Base-by-base conservation (phyloP, 2,797 vertebrate species). In the Peromyscus attwateri region DNA sequence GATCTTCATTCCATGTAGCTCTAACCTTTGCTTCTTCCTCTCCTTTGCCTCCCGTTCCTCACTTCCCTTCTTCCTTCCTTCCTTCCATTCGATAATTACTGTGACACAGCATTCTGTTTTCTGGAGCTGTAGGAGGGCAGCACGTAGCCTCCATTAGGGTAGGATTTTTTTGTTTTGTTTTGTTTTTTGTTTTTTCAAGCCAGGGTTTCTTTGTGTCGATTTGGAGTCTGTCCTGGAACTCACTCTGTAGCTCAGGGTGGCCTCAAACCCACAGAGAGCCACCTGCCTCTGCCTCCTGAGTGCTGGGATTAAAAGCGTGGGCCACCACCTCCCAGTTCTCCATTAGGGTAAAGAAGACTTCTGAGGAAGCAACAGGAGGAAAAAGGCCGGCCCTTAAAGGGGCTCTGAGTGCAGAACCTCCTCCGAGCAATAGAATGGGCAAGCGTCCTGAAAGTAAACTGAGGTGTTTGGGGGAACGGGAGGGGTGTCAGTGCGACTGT, bases 71-170 rank as follows among this genome's bases (percentile, higher is more conserved):
- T 27, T 66, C 34, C 52, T 25, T 60, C 31, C 46, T 71, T 81
- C 34, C 43, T 76, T 92, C 77, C 49, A 34, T 37, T 43, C 0
- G 4, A 77, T 73, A 64, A 91, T 40, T 79, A 52, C n/a, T 5
- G 4, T 40, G 43, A 0, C 0, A 8, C 37, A 77, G 49, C 31
- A 34, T 0, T 0, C 5, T 19, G 14, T 31, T 71, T 90, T 34
- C 43, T 1, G 1, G 46, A 4, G 0, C n/a, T 27, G 46, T 21
- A 73, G n/a, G 5, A 71, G 34, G 49, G 9, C 34, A 87, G 3
- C n/a, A 27, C 3, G 31, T 14, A 10, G 62, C 82, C 77, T 70
- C 71, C 49, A 21, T 46, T 14, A 60, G 2, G 21, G 73, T 17
- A 19, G 52, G 52, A 55, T 55, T 55, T 55, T 52, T 55, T 55